phyloP scores from a whole-genome alignment of 1,140 invertebrate species.

The Rhizoglyphus robini region DNA sequence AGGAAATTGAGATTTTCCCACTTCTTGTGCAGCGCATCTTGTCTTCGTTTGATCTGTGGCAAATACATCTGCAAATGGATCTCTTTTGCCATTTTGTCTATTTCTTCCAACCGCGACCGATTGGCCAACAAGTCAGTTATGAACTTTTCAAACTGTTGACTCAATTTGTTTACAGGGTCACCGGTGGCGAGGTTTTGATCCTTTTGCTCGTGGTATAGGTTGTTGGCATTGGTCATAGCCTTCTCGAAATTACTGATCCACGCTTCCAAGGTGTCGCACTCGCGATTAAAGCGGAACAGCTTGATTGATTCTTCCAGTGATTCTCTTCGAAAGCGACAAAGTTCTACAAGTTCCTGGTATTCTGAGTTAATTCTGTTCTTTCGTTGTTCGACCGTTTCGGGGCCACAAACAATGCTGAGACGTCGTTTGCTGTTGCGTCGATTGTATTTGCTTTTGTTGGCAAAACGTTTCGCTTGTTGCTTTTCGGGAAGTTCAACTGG shows the following conservation, averaged over 20 bases:
- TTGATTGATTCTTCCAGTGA: conserved; percentile 81
- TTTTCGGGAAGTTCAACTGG: conserved; percentile 65
- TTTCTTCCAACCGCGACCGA: conserved; percentile 69
- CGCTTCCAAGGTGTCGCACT: conserved; percentile 92
- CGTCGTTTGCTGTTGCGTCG: conserved; percentile 19
- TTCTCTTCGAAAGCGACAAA: conserved; percentile 52
- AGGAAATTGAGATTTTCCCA: conserved; percentile 72
- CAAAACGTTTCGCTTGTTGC: conserved; percentile 73
- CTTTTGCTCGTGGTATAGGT: conserved; percentile 14
- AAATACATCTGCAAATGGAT: conserved; percentile 38
- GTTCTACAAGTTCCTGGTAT: conserved; percentile 61
- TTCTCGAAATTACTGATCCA: conserved; percentile 82
- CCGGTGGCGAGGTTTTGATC: neutral
- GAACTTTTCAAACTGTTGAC: conserved; percentile 91
- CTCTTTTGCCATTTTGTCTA: conserved; percentile 73
- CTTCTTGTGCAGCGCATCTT: conserved; percentile 65
- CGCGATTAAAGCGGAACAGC: conserved; percentile 84
- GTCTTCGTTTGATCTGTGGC: conserved; percentile 51
- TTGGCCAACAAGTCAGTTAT: conserved; percentile 86
- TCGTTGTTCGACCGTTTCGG: conserved; percentile 67
- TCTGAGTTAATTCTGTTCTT: conserved; percentile 62
- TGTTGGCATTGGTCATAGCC: conserved; percentile 18
- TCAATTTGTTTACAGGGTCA: conserved; percentile 83
- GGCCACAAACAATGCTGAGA: conserved; percentile 32
- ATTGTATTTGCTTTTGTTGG: conserved; percentile 31